Conservation (phyloP, 2,797 vertebrate species). For the Tamandua tetradactyla region DNA sequence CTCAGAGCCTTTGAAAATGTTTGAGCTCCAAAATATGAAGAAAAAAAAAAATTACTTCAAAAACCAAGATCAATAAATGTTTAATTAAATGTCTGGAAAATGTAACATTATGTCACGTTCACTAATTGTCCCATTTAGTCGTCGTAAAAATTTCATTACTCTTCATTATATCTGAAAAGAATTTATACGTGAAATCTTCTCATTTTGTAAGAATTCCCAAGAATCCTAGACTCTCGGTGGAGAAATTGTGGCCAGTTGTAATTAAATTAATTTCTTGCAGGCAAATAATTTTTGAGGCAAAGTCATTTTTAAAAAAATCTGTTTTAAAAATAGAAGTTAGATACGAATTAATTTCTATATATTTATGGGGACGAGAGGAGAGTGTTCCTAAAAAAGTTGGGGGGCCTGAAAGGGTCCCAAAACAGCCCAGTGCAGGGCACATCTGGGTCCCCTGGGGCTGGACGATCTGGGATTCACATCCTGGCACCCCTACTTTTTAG, state of each 20-base stretch:
- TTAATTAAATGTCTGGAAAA: slow-evolving; percentile 46
- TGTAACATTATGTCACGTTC: neutral
- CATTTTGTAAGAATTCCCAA: neutral
- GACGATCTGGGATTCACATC: neutral
- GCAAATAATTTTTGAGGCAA: neutral
- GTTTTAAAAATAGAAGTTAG: neutral
- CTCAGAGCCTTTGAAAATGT: neutral
- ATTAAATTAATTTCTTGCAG: slow-evolving; percentile 6
- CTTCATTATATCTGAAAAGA: neutral
- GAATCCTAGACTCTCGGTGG: neutral
- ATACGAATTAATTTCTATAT: neutral
- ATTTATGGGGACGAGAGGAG: neutral
- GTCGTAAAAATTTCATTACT: neutral
- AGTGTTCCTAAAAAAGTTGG: neutral
- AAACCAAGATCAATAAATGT: neutral
- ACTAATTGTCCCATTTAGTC: neutral
- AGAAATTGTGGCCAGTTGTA: neutral
- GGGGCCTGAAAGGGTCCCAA: neutral
- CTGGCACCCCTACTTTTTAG: fast-evolving
- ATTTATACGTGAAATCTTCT: neutral
- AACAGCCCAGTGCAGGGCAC: no score
- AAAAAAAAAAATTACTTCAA: neutral
- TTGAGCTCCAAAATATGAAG: neutral
- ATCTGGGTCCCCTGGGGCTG: neutral
- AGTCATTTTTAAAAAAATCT: neutral